phyloP scores from a whole-genome alignment of 2,113 vertebrate genomes.

The Calidris pugnax region DNA sequence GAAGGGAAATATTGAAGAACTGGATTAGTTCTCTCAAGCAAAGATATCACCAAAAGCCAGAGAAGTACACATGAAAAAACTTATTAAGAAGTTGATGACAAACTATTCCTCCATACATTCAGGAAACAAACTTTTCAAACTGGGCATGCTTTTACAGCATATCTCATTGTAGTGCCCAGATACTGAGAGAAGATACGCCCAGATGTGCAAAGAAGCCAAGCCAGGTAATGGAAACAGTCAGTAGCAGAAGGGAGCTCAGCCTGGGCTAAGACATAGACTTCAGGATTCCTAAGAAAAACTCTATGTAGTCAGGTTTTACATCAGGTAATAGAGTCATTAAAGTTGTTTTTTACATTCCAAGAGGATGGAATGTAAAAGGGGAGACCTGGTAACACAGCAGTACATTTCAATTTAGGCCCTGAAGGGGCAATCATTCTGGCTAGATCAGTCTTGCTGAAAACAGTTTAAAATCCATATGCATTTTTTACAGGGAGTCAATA shows the following conservation, averaged over 20 bases:
- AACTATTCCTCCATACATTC: background rate
- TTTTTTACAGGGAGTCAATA: background rate
- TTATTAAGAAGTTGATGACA: background rate
- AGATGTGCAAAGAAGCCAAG: background rate
- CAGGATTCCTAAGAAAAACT: background rate
- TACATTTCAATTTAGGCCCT: background rate
- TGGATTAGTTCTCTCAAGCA: background rate
- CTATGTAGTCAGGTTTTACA: background rate
- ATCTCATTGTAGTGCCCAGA: background rate
- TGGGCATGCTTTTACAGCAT: background rate
- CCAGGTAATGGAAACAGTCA: background rate
- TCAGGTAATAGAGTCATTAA: conserved; percentile 7
- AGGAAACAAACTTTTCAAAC: background rate
- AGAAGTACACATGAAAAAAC: background rate
- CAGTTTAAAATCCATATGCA: background rate
- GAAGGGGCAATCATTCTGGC: background rate
- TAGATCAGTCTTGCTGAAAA: conserved; percentile 18
- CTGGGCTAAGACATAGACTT: background rate
- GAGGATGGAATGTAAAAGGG: background rate
- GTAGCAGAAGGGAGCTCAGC: background rate
- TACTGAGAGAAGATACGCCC: background rate
- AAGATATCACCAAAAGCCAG: background rate
- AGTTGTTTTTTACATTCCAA: conserved; percentile 4
- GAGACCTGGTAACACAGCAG: background rate
- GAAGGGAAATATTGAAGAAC: background rate